Evolutionary conservation across 2,113 vertebrate genomes (phyloP).

Genomic region (Otolemur garnettii): DNA sequence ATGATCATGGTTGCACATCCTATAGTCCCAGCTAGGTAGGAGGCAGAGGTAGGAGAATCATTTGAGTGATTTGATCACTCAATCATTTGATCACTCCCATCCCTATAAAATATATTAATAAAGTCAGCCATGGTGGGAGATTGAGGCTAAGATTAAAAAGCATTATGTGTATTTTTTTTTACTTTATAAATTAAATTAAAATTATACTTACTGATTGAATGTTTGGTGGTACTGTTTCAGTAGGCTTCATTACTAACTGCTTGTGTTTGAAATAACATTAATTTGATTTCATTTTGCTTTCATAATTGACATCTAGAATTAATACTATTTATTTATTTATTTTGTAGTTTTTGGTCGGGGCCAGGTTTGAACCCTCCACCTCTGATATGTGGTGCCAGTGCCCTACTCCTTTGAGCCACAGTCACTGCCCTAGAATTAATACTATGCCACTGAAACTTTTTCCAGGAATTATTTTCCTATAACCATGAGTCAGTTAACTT

Average conservation of each 20-base stretch:
- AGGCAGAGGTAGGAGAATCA: neutral
- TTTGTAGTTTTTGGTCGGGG: too few species aligned
- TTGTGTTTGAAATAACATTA: neutral
- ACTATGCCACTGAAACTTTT: conserved; percentile 4
- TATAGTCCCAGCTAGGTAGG: neutral
- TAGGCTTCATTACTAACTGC: neutral
- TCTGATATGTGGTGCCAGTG: too few species aligned
- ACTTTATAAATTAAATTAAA: conserved; percentile 24
- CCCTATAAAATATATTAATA: neutral
- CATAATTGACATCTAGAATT: conserved; percentile 33
- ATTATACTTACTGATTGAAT: neutral
- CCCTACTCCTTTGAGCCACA: too few species aligned
- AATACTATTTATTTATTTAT: too few species aligned
- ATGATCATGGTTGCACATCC: neutral
- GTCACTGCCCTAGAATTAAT: conserved; percentile 53
- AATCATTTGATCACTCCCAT: too few species aligned
- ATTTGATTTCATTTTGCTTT: neutral
- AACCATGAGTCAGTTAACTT: neutral
- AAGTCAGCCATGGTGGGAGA: neutral
- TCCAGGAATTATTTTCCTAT: neutral
- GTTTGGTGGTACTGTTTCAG: neutral
- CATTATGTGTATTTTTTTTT: neutral
- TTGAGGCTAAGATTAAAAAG: conserved; percentile 1
- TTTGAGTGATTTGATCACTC: neutral
- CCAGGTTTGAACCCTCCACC: too few species aligned